A percentile compares a stretch with the other conserved stretches of the same genome.
These are phyloP conservation scores for Brachyhypopomus gauderio DNA, from an alignment of 2,113 vertebrate genomes.

Conservation along the genomic window DNA sequence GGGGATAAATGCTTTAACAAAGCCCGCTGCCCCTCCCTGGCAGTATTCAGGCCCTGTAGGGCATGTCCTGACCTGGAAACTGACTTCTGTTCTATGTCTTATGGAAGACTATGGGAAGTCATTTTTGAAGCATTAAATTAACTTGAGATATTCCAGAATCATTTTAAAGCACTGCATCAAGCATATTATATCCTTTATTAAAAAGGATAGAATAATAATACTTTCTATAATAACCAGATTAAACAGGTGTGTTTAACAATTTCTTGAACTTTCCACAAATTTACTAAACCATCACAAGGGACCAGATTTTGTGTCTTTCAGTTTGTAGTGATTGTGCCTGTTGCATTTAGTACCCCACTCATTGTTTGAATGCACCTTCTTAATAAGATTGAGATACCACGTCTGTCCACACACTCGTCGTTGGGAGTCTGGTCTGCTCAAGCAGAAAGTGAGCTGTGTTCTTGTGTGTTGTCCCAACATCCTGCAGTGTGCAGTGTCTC, in stretches of 20 bases:
- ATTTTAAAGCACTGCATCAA: too few species aligned
- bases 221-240: neutral
- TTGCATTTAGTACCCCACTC: neutral
- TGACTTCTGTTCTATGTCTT: too few species aligned
- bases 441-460: constrained; percentile 8
- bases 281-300: neutral
- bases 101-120: too few species aligned
- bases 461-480: neutral
- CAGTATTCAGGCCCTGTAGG: too few species aligned
- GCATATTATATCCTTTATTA: constrained; percentile 3
- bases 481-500: neutral
- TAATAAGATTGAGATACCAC: neutral
- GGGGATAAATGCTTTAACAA: too few species aligned
- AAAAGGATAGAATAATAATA: too few species aligned
- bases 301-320: neutral
- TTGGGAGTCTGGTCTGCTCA: neutral
- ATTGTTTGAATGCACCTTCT: neutral
- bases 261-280: neutral
- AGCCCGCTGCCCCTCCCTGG: too few species aligned
- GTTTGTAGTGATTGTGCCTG: neutral
- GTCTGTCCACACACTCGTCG: neutral
- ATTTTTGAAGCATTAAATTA: too few species aligned
- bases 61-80: too few species aligned
- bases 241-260: neutral
- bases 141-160: too few species aligned